Evolutionary conservation across 92 coral and sea anemone genomes (phyloP).

Genomic region (Umimayanthus chanpuru): DNA sequence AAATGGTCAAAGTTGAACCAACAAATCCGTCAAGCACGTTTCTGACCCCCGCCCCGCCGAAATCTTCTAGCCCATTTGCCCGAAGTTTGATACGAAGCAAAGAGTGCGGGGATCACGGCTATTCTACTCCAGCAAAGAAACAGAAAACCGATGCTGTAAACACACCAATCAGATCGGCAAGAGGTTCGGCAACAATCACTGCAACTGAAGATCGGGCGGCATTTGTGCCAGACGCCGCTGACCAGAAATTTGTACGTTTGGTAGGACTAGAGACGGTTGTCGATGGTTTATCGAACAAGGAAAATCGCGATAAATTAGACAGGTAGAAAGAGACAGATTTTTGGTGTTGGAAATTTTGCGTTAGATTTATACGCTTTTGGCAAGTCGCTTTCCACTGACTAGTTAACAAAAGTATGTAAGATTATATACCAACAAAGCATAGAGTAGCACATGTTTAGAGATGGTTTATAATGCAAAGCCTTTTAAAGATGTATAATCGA

Average conservation of each 20-base stretch:
- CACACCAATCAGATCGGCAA: not conserved
- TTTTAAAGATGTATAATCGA: not conserved
- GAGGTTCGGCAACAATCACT: conserved; percentile 35
- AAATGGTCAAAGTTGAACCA: conserved; percentile 10
- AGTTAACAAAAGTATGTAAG: no score
- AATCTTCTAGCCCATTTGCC: conserved; percentile 44
- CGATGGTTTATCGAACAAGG: conserved; percentile 41
- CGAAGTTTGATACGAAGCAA: conserved; percentile 24
- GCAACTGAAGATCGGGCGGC: conserved; percentile 54
- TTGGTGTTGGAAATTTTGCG: not conserved
- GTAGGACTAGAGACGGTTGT: conserved; percentile 95
- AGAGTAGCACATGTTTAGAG: no score
- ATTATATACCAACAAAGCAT: no score
- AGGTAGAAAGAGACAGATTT: not conserved
- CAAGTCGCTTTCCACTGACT: not conserved
- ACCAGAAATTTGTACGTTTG: conserved; percentile 76
- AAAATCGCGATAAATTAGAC: conserved; percentile 39
- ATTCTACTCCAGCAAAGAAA: conserved; percentile 27
- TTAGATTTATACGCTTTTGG: not conserved
- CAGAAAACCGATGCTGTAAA: conserved; percentile 1
- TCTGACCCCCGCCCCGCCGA: conserved; percentile 81
- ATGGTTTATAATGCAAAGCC: not conserved
- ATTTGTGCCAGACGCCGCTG: conserved; percentile 86
- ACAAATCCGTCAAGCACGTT: conserved; percentile 58
- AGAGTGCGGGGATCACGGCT: not conserved